Evolutionary conservation across 2,797 vertebrate genomes (phyloP).

Genomic region (Serranus cabrilla): DNA sequence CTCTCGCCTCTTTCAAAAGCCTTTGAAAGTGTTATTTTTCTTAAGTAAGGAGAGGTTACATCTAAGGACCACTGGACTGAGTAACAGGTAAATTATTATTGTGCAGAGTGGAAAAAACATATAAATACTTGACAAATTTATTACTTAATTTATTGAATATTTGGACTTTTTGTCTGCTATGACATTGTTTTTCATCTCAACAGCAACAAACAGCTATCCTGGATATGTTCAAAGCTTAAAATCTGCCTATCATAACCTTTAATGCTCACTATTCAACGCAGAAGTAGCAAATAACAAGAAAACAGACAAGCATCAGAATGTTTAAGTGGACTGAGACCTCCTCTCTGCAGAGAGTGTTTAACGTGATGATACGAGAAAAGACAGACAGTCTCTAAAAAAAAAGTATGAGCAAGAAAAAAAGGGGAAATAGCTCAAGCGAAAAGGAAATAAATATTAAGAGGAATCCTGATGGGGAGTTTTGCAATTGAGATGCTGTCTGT

Average conservation of each 20-base stretch:
- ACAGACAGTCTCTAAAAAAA: no score
- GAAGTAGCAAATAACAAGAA: no score
- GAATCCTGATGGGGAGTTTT: not conserved
- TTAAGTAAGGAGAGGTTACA: not conserved
- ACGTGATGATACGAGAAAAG: no score
- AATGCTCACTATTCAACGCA: no score
- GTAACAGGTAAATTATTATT: not conserved
- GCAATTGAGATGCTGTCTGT: not conserved
- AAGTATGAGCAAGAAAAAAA: not conserved
- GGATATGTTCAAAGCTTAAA: no score
- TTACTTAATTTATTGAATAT: not conserved
- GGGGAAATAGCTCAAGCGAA: not conserved
- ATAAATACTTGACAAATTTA: not conserved
- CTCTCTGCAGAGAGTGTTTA: no score
- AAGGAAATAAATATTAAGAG: not conserved
- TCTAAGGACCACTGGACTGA: not conserved
- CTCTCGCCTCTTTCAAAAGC: not conserved
- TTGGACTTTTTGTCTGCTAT: no score
- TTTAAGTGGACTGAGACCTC: no score
- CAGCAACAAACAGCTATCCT: no score
- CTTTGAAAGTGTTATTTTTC: constrained; percentile 4
- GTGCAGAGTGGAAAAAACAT: not conserved
- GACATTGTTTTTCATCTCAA: no score
- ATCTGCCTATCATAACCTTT: no score
- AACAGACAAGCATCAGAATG: no score